Evolutionary conservation across 1,140 invertebrate genomes (phyloP), one percentile per base, ranked within the genome.

Genomic region (Diuraphis noxia): DNA sequence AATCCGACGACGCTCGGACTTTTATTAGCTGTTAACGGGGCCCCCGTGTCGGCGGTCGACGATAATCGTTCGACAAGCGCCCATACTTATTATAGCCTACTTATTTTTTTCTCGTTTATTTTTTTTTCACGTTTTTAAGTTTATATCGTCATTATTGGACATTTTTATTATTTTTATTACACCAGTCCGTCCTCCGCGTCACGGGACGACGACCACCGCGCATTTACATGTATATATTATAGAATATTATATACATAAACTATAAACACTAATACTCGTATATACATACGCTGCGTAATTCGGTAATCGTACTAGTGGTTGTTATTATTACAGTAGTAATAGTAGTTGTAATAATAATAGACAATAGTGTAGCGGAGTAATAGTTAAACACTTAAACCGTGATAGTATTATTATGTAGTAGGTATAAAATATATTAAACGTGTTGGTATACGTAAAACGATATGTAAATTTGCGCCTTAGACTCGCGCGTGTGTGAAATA

Each of bases 1-100:
- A 36, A 46, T 41, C 41, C 88, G 72, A 81, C 72, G 88, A 49
- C 84, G n/a, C 17, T 43, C 46, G 21, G 43, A 90, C 89, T 91
- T 91, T 91, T 91, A 91, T 91, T 91, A 91, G 89, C 89, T 82
- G 77, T 91, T 91, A 82, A 91, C 89, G 77, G 77, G 43, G 77
- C 23, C 41, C 77, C 49, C 41, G n/a, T 90, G 34, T n/a, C 25
- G 34, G 38, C 17, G 25, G 21, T 8, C 25, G 36, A 82, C 43
- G 38, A 52, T 91, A 77, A 90, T 79, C 72, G 89, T 91, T 52
- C 40, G n/a, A 91, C 88, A 79, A 90, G 41, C 77, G 89, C 89
- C n/a, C n/a, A n/a, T n/a, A n/a, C n/a, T n/a, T n/a, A n/a, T n/a
- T n/a, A n/a, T n/a, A n/a, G n/a, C n/a, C 77, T 49, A 77, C 56